Conservation (phyloP, 2,113 vertebrate species). For the Malurus elegans region DNA sequence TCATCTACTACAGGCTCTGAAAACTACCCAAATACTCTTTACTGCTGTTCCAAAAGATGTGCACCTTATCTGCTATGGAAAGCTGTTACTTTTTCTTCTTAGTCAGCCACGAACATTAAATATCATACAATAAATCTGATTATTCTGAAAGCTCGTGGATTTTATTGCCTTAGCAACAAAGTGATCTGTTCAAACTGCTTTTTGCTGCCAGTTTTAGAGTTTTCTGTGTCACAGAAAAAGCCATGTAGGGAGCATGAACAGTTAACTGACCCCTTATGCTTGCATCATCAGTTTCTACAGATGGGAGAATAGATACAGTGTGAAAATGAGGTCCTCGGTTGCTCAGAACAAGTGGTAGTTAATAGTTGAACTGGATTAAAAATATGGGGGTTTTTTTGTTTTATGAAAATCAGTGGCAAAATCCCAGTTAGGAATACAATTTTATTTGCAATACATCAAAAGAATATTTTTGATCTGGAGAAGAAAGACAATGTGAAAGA, state of each 20-base stretch:
- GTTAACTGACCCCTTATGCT: neutral
- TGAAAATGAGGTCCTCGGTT: neutral
- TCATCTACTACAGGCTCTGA: neutral
- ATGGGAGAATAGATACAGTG: neutral
- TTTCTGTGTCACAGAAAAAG: slow-evolving; percentile 3
- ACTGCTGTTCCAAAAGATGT: neutral
- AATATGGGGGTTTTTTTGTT: neutral
- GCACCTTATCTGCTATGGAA: neutral
- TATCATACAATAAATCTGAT: slow-evolving; percentile 6
- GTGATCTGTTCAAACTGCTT: neutral
- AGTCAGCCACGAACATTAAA: neutral
- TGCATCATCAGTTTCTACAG: neutral
- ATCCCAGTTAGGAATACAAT: neutral
- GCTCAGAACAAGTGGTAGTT: neutral
- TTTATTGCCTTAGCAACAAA: slow-evolving; percentile 46
- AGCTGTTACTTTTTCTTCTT: neutral
- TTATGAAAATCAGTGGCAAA: neutral
- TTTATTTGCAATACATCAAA: neutral
- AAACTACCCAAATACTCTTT: neutral
- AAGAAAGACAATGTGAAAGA: neutral
- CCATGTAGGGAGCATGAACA: neutral
- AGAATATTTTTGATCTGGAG: neutral
- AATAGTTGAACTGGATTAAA: neutral
- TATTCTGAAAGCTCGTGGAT: slow-evolving; percentile 4
- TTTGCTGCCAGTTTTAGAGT: slow-evolving; percentile 1